Evolutionary conservation across 2,113 vertebrate genomes (phyloP).

Genomic region (Nesoenas mayeri): DNA sequence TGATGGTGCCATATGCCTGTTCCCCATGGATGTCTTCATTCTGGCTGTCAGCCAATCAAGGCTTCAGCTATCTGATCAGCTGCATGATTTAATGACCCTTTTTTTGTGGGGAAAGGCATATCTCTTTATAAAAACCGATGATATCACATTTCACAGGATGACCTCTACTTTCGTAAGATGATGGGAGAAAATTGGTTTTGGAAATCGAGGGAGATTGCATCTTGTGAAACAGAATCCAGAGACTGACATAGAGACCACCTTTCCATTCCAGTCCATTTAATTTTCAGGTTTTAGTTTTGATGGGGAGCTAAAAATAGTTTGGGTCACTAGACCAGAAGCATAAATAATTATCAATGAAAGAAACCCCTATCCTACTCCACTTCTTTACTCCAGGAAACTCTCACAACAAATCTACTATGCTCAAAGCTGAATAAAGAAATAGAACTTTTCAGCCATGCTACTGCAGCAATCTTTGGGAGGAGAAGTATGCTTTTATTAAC

Average conservation of each 20-base stretch:
- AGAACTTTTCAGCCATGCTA: neutral
- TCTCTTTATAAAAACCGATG: conserved; percentile 62
- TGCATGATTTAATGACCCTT: conserved; percentile 68
- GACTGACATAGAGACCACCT: conserved; percentile 61
- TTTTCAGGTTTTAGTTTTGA: conserved; percentile 49
- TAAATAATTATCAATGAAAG: conserved; percentile 51
- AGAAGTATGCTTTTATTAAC: neutral
- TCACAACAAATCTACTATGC: neutral
- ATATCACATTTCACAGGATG: conserved; percentile 68
- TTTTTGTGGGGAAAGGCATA: conserved; percentile 58
- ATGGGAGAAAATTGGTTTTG: conserved; percentile 77
- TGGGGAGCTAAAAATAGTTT: conserved; percentile 51
- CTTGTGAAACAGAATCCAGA: conserved; percentile 61
- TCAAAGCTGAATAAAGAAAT: neutral
- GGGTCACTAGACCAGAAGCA: conserved; percentile 15
- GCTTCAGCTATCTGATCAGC: conserved; percentile 63
- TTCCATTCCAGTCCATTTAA: conserved; percentile 65
- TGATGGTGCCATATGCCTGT: conserved; percentile 22
- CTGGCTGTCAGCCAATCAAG: conserved; percentile 52
- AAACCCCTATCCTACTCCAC: neutral
- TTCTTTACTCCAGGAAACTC: neutral
- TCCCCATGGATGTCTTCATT: conserved; percentile 50
- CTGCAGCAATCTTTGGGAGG: neutral
- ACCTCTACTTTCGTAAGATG: conserved; percentile 73
- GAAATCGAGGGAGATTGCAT: conserved; percentile 73